Evolutionary conservation across 1,140 invertebrate genomes (phyloP).

Genomic region (Drosophila lacteicornis): DNA sequence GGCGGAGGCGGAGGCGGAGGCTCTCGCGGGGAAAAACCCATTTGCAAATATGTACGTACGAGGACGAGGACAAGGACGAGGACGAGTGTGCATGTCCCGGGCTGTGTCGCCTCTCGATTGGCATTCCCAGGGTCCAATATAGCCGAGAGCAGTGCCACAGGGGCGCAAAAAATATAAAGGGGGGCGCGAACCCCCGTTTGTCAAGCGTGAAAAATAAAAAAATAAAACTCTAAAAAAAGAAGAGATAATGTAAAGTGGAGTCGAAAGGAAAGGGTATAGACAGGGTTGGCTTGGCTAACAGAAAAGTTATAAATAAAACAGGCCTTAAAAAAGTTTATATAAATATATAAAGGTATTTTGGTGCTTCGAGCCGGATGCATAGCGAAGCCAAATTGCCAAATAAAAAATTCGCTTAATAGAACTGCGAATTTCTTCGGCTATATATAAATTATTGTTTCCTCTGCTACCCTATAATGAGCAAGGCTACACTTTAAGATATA

Average conservation of each 20-base stretch:
- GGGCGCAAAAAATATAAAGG: background rate
- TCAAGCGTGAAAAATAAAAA: slow-evolving; percentile 52
- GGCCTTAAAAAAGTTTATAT: too few species aligned
- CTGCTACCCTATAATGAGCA: too few species aligned
- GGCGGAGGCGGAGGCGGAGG: background rate
- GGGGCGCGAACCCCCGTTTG: slow-evolving; percentile 28
- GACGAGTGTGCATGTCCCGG: slow-evolving; percentile 11
- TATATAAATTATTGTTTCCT: too few species aligned
- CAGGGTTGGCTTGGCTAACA: too few species aligned
- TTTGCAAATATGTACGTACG: slow-evolving; percentile 67
- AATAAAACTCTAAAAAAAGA: background rate
- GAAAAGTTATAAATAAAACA: too few species aligned
- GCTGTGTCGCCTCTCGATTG: slow-evolving; percentile 43
- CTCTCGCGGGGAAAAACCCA: slow-evolving; percentile 42
- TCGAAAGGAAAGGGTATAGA: background rate
- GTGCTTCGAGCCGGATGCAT: background rate
- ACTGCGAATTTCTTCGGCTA: too few species aligned
- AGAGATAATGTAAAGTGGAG: background rate
- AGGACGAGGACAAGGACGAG: too few species aligned
- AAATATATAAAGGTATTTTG: background rate
- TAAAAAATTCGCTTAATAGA: too few species aligned
- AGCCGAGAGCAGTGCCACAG: slow-evolving; percentile 6
- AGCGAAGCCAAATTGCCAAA: too few species aligned
- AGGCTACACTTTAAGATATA: background rate
- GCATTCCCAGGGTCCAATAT: slow-evolving; percentile 57